These are phyloP conservation scores for Trinorchestia longiramus DNA, from an alignment of 1,140 invertebrate genomes.

Conservation along the genomic window DNA sequence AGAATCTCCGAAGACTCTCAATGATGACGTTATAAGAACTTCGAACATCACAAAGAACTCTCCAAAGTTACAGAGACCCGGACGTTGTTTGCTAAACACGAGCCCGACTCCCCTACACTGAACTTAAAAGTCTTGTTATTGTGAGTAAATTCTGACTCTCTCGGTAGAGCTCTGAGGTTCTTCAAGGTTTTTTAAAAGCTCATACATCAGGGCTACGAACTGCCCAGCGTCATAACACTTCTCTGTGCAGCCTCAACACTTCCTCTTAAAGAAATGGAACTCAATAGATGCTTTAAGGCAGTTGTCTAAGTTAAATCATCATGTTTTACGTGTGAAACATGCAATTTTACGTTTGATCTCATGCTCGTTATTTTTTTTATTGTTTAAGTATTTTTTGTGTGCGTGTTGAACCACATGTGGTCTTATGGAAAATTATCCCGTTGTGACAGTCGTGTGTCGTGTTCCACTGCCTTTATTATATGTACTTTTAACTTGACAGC, in stretches of 20 bases:
- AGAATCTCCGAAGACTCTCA: background rate
- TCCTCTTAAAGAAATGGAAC: background rate
- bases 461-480: too few species aligned
- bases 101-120: background rate
- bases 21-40: background rate
- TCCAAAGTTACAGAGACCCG: background rate
- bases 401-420: too few species aligned
- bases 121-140: background rate
- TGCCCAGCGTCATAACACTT: background rate
- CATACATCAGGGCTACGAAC: background rate
- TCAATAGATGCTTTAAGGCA: background rate
- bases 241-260: background rate
- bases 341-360: too few species aligned
- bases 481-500: too few species aligned
- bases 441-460: too few species aligned
- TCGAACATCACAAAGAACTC: background rate
- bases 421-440: too few species aligned
- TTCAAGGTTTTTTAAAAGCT: background rate
- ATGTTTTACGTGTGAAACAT: too few species aligned
- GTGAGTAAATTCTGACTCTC: background rate
- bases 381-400: too few species aligned
- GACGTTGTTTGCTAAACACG: background rate
- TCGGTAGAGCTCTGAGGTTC: background rate
- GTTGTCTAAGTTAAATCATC: too few species aligned
- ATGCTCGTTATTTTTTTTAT: too few species aligned